Conservation (phyloP, 2,797 vertebrate genomes). For the Erethizon dorsatum region DNA sequence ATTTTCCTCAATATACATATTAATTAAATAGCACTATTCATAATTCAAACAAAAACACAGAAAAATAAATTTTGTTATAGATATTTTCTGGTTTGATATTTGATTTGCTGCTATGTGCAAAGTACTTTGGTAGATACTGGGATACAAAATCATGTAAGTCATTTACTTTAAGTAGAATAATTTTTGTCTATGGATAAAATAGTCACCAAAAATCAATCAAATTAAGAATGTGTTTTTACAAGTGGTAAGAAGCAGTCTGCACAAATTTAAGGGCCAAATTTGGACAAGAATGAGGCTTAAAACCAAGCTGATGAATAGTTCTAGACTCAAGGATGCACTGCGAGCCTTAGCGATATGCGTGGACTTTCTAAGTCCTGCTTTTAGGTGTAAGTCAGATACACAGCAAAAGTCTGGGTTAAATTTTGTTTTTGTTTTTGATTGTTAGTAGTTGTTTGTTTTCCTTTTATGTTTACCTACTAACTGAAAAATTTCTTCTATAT, state of each 20-base stretch:
- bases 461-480: neutral
- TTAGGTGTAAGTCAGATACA: neutral
- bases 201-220: slow-evolving; percentile 7
- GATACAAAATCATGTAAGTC: neutral
- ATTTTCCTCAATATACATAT: neutral
- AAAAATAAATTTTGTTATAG: neutral
- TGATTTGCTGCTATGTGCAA: neutral
- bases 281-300: neutral
- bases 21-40: slow-evolving; percentile 4
- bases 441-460: neutral
- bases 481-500: neutral
- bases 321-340: neutral
- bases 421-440: neutral
- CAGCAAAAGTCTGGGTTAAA: neutral
- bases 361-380: neutral
- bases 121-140: neutral
- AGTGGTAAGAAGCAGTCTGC: neutral
- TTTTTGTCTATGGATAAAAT: neutral
- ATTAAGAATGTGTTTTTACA: neutral
- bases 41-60: slow-evolving; percentile 35
- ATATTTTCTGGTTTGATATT: slow-evolving; percentile 5
- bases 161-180: slow-evolving; percentile 34
- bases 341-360: neutral
- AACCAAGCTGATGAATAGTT: neutral
- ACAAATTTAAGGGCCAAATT: neutral